Evolutionary conservation across 1,140 invertebrate species (phyloP).

Genomic region (Cotesia typhae): DNA sequence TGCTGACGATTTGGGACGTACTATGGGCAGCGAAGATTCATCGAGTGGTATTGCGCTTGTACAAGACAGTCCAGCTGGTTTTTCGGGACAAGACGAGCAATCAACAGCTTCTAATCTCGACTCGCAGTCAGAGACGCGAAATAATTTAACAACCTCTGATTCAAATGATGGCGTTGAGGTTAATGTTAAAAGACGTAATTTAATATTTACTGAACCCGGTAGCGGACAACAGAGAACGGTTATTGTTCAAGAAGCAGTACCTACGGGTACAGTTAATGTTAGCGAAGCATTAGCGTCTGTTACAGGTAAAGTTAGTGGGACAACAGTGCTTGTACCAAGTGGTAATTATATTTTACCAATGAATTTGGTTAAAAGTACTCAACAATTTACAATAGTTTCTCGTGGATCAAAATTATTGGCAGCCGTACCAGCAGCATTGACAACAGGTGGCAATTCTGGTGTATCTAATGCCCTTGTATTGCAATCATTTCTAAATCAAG

Average conservation of each 20-base stretch:
- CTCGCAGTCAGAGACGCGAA: constrained; percentile 41
- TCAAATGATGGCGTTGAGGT: constrained; percentile 57
- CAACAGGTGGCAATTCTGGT: constrained; percentile 48
- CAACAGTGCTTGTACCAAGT: constrained; percentile 73
- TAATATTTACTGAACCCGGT: constrained; percentile 58
- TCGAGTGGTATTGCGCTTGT: constrained; percentile 73
- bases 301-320: constrained; percentile 63
- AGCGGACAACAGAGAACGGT: constrained; percentile 59
- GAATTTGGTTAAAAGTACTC: constrained; percentile 74
- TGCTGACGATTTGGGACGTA: constrained; percentile 71
- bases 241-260: constrained; percentile 65
- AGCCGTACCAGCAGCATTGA: constrained; percentile 69
- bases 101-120: constrained; percentile 43
- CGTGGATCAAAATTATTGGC: constrained; percentile 73
- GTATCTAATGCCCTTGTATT: constrained; percentile 66
- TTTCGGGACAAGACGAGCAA: constrained; percentile 55
- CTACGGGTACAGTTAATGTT: constrained; percentile 56
- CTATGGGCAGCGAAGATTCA: constrained; percentile 77
- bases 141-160: constrained; percentile 45
- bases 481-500: constrained; percentile 68
- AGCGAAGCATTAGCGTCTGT: constrained; percentile 69
- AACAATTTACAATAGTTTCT: constrained; percentile 76
- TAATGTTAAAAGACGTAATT: constrained; percentile 54
- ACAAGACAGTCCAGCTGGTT: constrained; percentile 61
- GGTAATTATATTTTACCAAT: constrained; percentile 75